These are phyloP conservation scores for Siderastrea siderea DNA, from an alignment of 92 coral and sea anemone species.

Conservation along the genomic window DNA sequence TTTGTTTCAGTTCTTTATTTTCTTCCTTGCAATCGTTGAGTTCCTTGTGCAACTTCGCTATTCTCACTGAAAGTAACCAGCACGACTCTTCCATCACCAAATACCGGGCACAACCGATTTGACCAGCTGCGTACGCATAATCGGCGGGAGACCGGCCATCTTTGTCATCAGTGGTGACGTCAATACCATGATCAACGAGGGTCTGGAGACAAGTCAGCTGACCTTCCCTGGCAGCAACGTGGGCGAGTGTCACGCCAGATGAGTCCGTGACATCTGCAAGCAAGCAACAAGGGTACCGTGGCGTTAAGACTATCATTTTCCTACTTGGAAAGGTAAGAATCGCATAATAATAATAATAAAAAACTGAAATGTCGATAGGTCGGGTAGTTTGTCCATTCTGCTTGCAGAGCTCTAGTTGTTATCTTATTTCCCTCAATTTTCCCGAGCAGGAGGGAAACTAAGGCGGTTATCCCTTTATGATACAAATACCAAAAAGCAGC, in stretches of 20 bases:
- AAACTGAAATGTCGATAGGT: background rate
- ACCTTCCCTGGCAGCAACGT: slow-evolving; percentile 94
- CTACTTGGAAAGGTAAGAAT: background rate
- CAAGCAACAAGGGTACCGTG: background rate
- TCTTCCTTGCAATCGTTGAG: slow-evolving; percentile 80
- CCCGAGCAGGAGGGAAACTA: too few species aligned
- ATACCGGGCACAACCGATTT: slow-evolving; percentile 91
- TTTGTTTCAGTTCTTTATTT: slow-evolving; percentile 80
- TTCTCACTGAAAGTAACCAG: slow-evolving; percentile 82
- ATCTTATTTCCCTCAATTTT: too few species aligned
- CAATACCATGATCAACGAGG: slow-evolving; percentile 88
- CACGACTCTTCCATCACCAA: slow-evolving; percentile 95
- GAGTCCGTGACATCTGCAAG: slow-evolving; percentile 74
- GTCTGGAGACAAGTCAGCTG: slow-evolving; percentile 90
- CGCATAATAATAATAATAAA: background rate
- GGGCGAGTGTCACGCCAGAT: slow-evolving; percentile 89
- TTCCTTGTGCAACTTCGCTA: slow-evolving; percentile 75
- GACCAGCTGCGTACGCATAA: slow-evolving; percentile 89
- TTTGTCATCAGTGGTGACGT: slow-evolving; percentile 86
- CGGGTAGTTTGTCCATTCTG: background rate
- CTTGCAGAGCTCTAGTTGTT: background rate
- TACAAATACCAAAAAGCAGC: too few species aligned
- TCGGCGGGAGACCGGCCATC: slow-evolving; percentile 90
- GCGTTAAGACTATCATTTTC: background rate
- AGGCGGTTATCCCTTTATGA: too few species aligned